These are phyloP conservation scores for Tricholaema leucomelas DNA, from an alignment of 2,113 vertebrate genomes.

Conservation along the genomic window DNA sequence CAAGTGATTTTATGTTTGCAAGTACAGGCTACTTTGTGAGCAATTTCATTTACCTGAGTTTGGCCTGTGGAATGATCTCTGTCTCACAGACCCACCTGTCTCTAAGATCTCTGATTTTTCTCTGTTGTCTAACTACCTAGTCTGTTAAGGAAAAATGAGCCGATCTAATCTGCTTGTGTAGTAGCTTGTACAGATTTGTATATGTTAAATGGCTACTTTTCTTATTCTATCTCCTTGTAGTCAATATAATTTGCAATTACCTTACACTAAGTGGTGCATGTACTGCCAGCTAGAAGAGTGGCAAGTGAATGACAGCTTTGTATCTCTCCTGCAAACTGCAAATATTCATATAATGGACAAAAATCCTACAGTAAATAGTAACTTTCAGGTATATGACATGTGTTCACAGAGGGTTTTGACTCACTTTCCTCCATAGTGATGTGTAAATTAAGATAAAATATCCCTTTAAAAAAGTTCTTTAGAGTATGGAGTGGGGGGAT, in stretches of 20 bases:
- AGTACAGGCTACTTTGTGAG: not conserved
- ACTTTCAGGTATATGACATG: not conserved
- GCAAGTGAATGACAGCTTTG: not conserved
- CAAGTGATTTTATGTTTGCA: not conserved
- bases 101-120: not conserved
- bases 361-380: not conserved
- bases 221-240: not conserved
- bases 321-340: not conserved
- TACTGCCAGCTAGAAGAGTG: not conserved
- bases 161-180: not conserved
- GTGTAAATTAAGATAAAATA: not conserved
- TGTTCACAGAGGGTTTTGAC: not conserved
- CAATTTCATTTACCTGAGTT: not conserved
- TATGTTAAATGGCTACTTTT: not conserved
- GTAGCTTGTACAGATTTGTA: not conserved
- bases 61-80: not conserved
- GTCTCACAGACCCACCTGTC: not conserved
- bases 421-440: not conserved
- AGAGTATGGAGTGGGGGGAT: not conserved
- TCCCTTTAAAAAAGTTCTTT: not conserved
- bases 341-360: rapidly evolving
- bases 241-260: not conserved
- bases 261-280: not conserved
- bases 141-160: not conserved
- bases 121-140: not conserved